Evolutionary conservation across 2,797 vertebrate genomes (phyloP), one percentile per base, ranked within the genome.

Genomic region (Limosa lapponica): DNA sequence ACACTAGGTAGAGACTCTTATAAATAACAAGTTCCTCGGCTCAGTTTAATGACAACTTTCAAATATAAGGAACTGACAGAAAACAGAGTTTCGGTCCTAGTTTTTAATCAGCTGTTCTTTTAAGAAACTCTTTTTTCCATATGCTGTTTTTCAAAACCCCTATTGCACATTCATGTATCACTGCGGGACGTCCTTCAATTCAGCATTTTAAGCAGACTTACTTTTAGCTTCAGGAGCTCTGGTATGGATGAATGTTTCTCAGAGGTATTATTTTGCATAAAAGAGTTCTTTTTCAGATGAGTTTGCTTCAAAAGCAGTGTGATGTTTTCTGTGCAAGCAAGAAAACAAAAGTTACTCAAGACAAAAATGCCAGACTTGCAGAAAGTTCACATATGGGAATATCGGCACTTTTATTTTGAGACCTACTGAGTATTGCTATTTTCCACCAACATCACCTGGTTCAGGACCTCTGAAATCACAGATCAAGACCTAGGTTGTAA

Each of bases 191-290:
- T 87, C 95, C 93, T 95, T 91, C 83, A 95, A 94, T 85, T 86
- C 88, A 92, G 85, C 80, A 90, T 87, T 93, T 93, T 89, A 92
- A 92, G 64, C 64, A 93, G 75, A 96, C 97, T 98, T 97, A 98
- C 98, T 97, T 98, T 98, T 96, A 97, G 93, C 90, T 97, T 98
- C 87, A 98, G 91, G 89, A 98, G 87, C 82, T 98, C 95, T 88
- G 96, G 87, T 98, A 98, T 73, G 61, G 87, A 96, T 93, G 89
- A 91, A 97, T 95, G 73, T 91, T 98, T 96, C 89, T 97, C 96
- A 91, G 84, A 97, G 86, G 96, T 93, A 90, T 94, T 97, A 95
- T 90, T 98, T 95, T 84, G 97, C 96, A 96, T 93, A 96, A 96
- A 96, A 96, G 94, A 67, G 79, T 84, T 67, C 57, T 95, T 96